Conservation (phyloP, 2,113 vertebrate genomes). For the Colius striatus region DNA sequence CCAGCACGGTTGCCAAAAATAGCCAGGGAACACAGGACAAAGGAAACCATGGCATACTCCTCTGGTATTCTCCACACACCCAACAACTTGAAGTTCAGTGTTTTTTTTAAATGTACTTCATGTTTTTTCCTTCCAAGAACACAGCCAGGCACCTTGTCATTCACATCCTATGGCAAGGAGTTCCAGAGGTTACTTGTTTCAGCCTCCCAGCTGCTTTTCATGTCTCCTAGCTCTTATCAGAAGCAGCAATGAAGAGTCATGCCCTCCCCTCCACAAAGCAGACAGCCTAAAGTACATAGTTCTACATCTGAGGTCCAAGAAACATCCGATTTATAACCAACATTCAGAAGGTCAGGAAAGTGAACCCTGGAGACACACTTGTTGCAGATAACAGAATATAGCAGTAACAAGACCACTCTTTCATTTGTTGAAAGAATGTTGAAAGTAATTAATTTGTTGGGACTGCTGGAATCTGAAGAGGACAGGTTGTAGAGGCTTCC, state of each 20-base stretch:
- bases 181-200: not conserved
- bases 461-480: not conserved
- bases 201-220: not conserved
- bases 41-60: not conserved
- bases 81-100: not conserved
- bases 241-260: not conserved
- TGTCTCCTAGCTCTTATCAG: not conserved
- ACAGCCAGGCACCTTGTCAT: not conserved
- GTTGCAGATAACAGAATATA: not conserved
- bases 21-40: not conserved
- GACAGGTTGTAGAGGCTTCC: not conserved
- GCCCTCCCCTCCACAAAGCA: not conserved
- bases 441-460: too few relatives aligned
- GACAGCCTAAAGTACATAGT: not conserved
- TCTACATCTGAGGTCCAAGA: not conserved
- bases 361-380: not conserved
- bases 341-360: not conserved
- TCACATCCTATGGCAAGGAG: not conserved
- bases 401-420: not conserved
- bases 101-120: not conserved
- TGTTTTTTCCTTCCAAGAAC: not conserved
- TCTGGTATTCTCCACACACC: not conserved
- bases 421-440: too few relatives aligned
- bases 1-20: not conserved
- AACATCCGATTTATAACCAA: not conserved